phyloP scores from a whole-genome alignment of 1,140 invertebrate genomes.

The Drosophila mauritiana region DNA sequence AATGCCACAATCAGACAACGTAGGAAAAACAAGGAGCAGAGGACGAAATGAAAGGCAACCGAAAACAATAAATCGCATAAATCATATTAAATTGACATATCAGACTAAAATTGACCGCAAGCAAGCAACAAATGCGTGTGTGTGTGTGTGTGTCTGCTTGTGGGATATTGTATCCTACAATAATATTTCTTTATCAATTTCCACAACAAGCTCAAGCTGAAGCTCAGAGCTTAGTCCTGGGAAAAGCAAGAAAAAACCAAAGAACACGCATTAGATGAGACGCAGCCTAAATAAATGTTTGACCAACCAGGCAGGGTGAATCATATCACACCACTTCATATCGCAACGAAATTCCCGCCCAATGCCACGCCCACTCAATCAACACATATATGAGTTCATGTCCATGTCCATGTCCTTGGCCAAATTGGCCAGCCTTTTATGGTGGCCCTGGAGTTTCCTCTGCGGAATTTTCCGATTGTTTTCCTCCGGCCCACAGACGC shows the following conservation, averaged over 20 bases:
- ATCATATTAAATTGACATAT: constrained; percentile 84
- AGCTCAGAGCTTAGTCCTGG: constrained; percentile 3
- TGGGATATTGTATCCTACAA: constrained; percentile 55
- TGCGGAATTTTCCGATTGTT: constrained; percentile 30
- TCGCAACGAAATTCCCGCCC: constrained; percentile 11
- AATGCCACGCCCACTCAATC: constrained; percentile 47
- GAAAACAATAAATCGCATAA: constrained; percentile 82
- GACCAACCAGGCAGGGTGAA: constrained; percentile 26
- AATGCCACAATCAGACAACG: constrained; percentile 73
- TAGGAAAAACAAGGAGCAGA: constrained; percentile 44
- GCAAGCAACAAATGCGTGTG: constrained; percentile 31
- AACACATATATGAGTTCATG: constrained; percentile 30
- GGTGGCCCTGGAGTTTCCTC: constrained; percentile 1
- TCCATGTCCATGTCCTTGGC: constrained; percentile 18
- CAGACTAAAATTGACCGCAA: constrained; percentile 78
- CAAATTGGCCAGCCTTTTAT: constrained; percentile 39
- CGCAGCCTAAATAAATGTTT: constrained; percentile 68
- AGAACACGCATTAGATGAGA: constrained; percentile 26
- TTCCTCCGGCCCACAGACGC: constrained; percentile 11
- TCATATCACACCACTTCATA: not conserved
- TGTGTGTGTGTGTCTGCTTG: not conserved
- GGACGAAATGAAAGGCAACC: constrained; percentile 21
- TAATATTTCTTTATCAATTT: constrained; percentile 82
- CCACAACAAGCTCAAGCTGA: constrained; percentile 60
- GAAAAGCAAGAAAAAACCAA: constrained; percentile 47